Conservation (phyloP, 2,797 vertebrate species). For the Betta splendens region DNA sequence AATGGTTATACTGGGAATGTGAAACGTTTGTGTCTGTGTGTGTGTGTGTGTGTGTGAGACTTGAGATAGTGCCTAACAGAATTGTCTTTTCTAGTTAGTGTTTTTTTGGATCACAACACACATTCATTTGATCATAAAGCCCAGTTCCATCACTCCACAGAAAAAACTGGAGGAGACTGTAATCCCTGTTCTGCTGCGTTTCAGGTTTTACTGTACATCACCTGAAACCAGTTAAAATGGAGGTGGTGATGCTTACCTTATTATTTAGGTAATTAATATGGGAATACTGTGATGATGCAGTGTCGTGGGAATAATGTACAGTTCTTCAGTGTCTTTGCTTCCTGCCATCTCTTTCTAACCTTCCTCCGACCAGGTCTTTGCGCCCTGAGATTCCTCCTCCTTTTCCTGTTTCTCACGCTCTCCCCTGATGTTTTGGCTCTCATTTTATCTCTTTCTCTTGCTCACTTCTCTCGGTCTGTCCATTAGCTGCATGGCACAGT, state of each 20-base stretch:
- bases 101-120: background rate
- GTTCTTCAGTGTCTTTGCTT: conserved; percentile 13
- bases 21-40: background rate
- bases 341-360: conserved; percentile 10
- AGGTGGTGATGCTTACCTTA: too few relatives aligned
- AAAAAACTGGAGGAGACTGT: too few relatives aligned
- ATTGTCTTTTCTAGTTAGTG: background rate
- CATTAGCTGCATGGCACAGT: background rate
- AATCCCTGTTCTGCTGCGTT: too few relatives aligned
- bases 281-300: too few relatives aligned
- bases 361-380: conserved; percentile 12
- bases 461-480: conserved; percentile 17
- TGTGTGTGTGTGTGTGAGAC: background rate
- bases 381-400: background rate
- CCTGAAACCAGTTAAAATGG: too few relatives aligned
- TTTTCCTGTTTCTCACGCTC: conserved; percentile 3
- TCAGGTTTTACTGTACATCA: too few relatives aligned
- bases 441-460: conserved; percentile 19
- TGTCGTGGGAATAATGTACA: too few relatives aligned
- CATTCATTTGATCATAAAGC: background rate
- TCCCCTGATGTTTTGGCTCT: conserved; percentile 21
- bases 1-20: conserved; percentile 11
- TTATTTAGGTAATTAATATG: too few relatives aligned
- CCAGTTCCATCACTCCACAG: too few relatives aligned
- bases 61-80: background rate